A percentile compares a stretch with the other conserved stretches of the same genome.
phyloP scores from a whole-genome alignment of 2,113 vertebrate genomes.

The Centropus bengalensis region DNA sequence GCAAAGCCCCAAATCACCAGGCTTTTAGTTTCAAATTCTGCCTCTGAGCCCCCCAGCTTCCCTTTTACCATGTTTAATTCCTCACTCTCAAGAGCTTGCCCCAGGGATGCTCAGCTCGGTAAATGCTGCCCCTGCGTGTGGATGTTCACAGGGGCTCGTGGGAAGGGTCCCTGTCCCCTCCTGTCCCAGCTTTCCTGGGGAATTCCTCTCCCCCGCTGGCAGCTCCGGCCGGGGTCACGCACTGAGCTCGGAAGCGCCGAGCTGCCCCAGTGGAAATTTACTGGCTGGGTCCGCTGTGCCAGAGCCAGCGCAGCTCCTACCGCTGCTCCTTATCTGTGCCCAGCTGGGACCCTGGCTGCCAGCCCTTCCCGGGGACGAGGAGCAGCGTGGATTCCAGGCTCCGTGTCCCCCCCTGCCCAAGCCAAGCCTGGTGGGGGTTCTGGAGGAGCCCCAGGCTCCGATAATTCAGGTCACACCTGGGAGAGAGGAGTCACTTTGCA shows the following conservation, averaged over 20 bases:
- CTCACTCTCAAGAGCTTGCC: fast-evolving
- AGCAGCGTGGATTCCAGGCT: background rate
- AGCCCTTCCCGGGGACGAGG: background rate
- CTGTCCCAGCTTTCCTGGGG: background rate
- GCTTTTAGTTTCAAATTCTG: background rate
- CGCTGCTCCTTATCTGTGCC: background rate
- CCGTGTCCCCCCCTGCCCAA: fast-evolving
- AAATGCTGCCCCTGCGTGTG: background rate
- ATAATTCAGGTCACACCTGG: background rate
- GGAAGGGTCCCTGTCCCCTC: background rate
- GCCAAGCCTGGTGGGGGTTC: fast-evolving
- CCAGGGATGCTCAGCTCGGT: fast-evolving
- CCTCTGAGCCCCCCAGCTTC: background rate
- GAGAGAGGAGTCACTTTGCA: background rate
- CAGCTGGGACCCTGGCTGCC: background rate
- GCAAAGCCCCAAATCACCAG: background rate
- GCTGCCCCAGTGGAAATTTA: slow-evolving; percentile 72
- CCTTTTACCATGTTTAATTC: background rate
- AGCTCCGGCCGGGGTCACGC: slow-evolving; percentile 16
- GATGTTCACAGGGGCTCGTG: fast-evolving
- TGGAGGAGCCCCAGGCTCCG: background rate
- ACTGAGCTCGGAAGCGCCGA: slow-evolving; percentile 43
- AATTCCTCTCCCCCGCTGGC: slow-evolving; percentile 36
- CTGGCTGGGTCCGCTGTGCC: background rate
- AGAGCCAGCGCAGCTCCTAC: slow-evolving; percentile 7